Evolutionary conservation across 2,888 invertebrate species (phyloP), one percentile per base, ranked within the genome.

Genomic region (Anorthoa munda): DNA sequence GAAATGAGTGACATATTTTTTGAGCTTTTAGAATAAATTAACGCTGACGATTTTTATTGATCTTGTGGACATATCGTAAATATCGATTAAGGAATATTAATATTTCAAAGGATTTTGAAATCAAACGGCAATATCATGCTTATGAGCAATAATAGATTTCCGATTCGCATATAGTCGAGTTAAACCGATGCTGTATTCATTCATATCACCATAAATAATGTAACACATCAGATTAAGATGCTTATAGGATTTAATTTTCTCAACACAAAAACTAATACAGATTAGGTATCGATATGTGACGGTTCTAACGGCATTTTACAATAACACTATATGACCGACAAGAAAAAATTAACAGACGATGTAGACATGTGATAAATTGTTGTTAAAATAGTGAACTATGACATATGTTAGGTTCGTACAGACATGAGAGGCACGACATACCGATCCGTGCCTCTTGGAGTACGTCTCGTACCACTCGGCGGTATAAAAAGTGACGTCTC

Each of bases 331-430:
- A 81, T 79, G 81, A 64, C 81, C 73, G 77, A 88, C 83, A 87
- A 71, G 65, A 71, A 89, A 91, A 92, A 92, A 91, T 82, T 87
- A 87, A 89, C 86, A 79, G 85, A 88, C 88, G 83, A 86, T 90
- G 86, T 87, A 88, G 83, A 86, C 87, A 91, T 90, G 89, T 93
- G 93, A 94, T 94, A 91, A 93, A 93, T 94, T 90, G 90, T 90
- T 92, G 90, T 92, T 92, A 91, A 90, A 94, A 94, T 90, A 92
- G 92, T 94, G 94, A 95, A 95, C 94, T 95, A 94, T 94, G 94
- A 93, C 94, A 94, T 89, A 90, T 87, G 90, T 89, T 90, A 87
- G 87, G 83, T 88, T 87, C 86, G 84, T 80, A 75, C 72, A 83
- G 90, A 90, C 91, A 89, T 81, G 87, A 88, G 91, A 80, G 79